Base-by-base conservation (phyloP, 2,797 vertebrate genomes). In the Onychomys arenicola region DNA sequence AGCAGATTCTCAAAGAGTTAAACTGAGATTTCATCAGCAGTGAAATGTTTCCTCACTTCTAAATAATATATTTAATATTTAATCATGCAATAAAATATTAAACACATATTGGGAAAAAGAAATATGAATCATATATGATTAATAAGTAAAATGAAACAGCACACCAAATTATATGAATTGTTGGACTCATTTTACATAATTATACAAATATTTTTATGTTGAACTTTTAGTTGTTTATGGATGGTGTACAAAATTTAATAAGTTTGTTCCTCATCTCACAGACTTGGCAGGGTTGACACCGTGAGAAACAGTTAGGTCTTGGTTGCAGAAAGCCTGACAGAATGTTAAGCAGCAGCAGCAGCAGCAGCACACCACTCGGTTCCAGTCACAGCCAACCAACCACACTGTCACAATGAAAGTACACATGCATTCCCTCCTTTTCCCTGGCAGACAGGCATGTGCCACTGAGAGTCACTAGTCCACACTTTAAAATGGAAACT, bases 1-100 rank as follows among this genome's bases (percentile, higher is more conserved):
- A 87, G 5, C 34, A 93, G 91, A 91, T 73, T 78, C 90, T 91
- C 9, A 52, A 46, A 46, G 32, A 77, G 49, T 73, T 86, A 89
- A 82, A 61, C 40, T 63, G 71, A 94, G 52, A 96, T 73, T 89
- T 95, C 40, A 88, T 80, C 89, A 93, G 63, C 3, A 59, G 34
- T 59, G 9, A 93, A 87, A 37, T 49, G 88, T 27, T 83, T 95
- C 40, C 87, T 78, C 55, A 92, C 6, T 17, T 81, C 55, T 86
- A 95, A 94, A 78, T 96, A 71, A 88, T 43, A 69, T 29, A 76
- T 19, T 95, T 93, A 93, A 82, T 89, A 89, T 67, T 91, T 91
- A 96, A 92, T 75, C 37, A 71, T 65, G 3, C 52, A 52, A 97
- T 90, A 77, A 95, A 96, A 96, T 90, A 75, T 89, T 67, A 87